Conservation (phyloP, 1,140 invertebrate species). For the Drosophila willistoni region DNA sequence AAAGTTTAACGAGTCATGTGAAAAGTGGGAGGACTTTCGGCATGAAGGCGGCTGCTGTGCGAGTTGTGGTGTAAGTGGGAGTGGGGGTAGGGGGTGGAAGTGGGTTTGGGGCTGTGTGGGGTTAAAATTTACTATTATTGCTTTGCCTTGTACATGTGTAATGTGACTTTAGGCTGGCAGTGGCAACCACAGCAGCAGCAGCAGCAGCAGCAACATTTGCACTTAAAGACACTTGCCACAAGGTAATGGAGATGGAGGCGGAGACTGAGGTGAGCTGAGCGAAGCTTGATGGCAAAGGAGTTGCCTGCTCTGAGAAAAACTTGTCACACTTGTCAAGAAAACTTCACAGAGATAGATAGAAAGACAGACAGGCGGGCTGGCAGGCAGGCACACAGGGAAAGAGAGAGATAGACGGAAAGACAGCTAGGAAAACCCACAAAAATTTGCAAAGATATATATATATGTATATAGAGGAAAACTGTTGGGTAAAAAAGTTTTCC, state of each 20-base stretch:
- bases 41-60: conserved; percentile 5
- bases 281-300: conserved; percentile 6
- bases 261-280: neutral
- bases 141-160: conserved; percentile 63
- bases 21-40: conserved; percentile 25
- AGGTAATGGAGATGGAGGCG: conserved; percentile 16
- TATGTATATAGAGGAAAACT: neutral
- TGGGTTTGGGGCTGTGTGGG: conserved; percentile 5
- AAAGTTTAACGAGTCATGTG: conserved; percentile 79
- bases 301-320: conserved; percentile 60
- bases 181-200: conserved; percentile 51
- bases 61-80: neutral
- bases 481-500: neutral
- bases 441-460: neutral
- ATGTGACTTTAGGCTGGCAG: conserved; percentile 54
- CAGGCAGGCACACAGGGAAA: neutral
- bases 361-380: neutral
- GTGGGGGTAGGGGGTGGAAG: neutral
- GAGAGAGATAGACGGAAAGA: neutral
- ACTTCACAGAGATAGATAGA: conserved; percentile 40
- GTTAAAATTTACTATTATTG: conserved; percentile 71
- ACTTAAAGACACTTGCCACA: conserved; percentile 33
- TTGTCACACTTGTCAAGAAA: conserved; percentile 75
- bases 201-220: conserved; percentile 12
- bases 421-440: conserved; percentile 6